phyloP scores from a whole-genome alignment of 2,797 vertebrate genomes.

The Pipistrellus kuhlii region DNA sequence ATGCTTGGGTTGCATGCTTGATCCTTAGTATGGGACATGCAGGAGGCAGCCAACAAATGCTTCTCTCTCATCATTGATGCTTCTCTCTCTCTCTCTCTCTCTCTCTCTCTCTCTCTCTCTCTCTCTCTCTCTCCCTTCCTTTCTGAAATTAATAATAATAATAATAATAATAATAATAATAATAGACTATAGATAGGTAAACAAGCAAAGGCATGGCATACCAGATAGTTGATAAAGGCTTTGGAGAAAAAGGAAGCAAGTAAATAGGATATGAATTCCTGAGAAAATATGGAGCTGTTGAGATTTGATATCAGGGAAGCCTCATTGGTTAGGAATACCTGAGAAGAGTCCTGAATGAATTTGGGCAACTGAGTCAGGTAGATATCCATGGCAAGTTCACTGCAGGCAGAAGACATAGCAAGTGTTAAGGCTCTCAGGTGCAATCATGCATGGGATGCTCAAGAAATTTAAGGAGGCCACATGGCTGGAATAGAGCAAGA shows the following conservation, averaged over 20 bases:
- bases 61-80: too few species aligned
- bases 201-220: not conserved
- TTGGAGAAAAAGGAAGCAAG: constrained; percentile 3
- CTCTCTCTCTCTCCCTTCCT: too few species aligned
- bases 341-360: constrained; percentile 1
- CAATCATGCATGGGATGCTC: not conserved
- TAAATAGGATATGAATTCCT: not conserved
- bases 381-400: not conserved
- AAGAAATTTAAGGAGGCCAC: constrained; percentile 3
- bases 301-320: not conserved
- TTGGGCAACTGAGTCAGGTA: not conserved
- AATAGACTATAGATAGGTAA: not conserved
- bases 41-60: too few species aligned
- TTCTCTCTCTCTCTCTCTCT: too few species aligned
- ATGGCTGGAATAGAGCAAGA: not conserved
- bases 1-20: too few species aligned
- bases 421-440: not conserved
- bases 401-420: not conserved
- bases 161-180: too few species aligned
- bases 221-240: not conserved
- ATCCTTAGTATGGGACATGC: too few species aligned
- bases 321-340: not conserved
- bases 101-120: too few species aligned
- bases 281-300: not conserved
- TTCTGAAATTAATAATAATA: too few species aligned